Conservation (phyloP, 2,888 invertebrate species). For the Dynastes tityus region DNA sequence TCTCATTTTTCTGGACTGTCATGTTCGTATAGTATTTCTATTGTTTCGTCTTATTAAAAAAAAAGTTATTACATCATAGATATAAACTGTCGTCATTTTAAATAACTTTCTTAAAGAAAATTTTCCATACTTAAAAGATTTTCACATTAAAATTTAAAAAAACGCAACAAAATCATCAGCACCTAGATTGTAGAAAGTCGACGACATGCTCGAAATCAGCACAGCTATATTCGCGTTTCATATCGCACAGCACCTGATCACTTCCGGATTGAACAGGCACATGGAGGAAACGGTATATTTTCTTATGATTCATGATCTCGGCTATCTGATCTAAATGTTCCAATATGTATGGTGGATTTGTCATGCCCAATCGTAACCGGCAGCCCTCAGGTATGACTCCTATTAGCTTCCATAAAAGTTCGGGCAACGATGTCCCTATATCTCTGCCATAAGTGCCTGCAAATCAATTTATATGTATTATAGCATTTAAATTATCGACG, state of each 20-base stretch:
- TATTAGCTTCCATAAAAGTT: constrained; percentile 88
- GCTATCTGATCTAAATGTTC: constrained; percentile 94
- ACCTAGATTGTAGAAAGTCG: constrained; percentile 84
- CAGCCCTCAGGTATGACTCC: constrained; percentile 83
- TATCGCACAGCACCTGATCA: constrained; percentile 92
- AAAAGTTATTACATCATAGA: too few relatives aligned
- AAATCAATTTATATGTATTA: not conserved
- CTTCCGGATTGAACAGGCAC: constrained; percentile 99
- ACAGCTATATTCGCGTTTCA: constrained; percentile 96
- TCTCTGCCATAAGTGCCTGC: constrained; percentile 93
- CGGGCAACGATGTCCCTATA: constrained; percentile 90
- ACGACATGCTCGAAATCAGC: constrained; percentile 93
- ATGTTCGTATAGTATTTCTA: too few relatives aligned
- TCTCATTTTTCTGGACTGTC: too few relatives aligned
- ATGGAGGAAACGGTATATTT: constrained; percentile 96
- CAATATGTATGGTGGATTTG: constrained; percentile 98
- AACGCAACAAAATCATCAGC: constrained; percentile 55
- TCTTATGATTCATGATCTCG: constrained; percentile 87
- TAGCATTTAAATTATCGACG: not conserved
- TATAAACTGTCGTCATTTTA: too few relatives aligned
- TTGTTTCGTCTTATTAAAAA: too few relatives aligned
- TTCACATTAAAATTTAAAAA: too few relatives aligned
- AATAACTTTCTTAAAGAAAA: too few relatives aligned
- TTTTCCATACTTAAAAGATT: too few relatives aligned
- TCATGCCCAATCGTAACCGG: constrained; percentile 94